Evolutionary conservation across 2,888 invertebrate genomes (phyloP).

Genomic region (Timema cristinae): DNA sequence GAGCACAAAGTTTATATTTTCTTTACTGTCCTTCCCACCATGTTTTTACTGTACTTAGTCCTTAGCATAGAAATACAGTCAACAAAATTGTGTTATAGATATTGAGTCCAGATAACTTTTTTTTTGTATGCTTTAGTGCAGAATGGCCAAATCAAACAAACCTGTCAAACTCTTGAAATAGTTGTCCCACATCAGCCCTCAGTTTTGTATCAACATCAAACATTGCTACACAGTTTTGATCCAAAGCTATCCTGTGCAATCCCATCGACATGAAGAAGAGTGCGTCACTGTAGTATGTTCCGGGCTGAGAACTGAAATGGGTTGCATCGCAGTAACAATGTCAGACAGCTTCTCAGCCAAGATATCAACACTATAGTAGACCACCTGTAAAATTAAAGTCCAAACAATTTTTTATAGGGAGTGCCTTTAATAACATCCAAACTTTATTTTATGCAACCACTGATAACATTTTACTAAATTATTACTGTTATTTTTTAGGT

Average conservation of each 20-base stretch:
- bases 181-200: conserved; percentile 58
- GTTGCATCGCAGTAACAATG: conserved; percentile 63
- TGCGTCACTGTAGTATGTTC: conserved; percentile 72
- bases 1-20: too few species aligned
- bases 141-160: conserved; percentile 35
- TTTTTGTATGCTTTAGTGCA: too few species aligned
- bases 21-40: too few species aligned
- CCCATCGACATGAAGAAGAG: conserved; percentile 74
- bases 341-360: conserved; percentile 56
- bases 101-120: too few species aligned
- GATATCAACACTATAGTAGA: conserved; percentile 59
- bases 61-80: too few species aligned
- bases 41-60: too few species aligned
- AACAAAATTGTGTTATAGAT: too few species aligned
- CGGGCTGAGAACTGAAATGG: conserved; percentile 67
- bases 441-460: conserved; percentile 10
- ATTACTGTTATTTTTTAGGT: too few species aligned
- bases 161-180: conserved; percentile 64
- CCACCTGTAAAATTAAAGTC: conserved; percentile 43
- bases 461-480: neutral
- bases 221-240: conserved; percentile 61
- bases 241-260: conserved; percentile 63
- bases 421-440: conserved; percentile 7
- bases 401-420: conserved; percentile 14
- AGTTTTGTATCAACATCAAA: conserved; percentile 77